Conservation (phyloP, 2,888 invertebrate genomes). For the Limenitis camilla region DNA sequence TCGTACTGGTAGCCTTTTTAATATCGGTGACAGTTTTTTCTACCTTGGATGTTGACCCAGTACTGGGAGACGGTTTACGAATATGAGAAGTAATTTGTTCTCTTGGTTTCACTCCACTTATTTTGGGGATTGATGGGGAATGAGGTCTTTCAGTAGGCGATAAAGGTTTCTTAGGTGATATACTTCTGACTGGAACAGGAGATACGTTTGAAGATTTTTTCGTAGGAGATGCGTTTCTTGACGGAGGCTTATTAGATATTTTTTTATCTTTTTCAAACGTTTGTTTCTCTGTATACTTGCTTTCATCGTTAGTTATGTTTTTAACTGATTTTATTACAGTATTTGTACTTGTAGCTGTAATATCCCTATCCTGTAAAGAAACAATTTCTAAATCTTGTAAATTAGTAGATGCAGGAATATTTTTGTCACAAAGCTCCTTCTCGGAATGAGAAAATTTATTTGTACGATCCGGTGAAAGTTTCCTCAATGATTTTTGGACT, state of each 20-base stretch:
- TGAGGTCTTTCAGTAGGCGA: slow-evolving; percentile 46
- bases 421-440: slow-evolving; percentile 34
- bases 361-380: slow-evolving; percentile 23
- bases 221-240: slow-evolving; percentile 51
- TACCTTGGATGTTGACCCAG: slow-evolving; percentile 39
- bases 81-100: slow-evolving; percentile 42
- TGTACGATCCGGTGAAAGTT: slow-evolving; percentile 55
- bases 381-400: slow-evolving; percentile 42
- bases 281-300: slow-evolving; percentile 23
- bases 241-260: slow-evolving; percentile 38
- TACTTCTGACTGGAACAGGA: slow-evolving; percentile 45
- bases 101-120: slow-evolving; percentile 46
- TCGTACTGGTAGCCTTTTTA: slow-evolving; percentile 39
- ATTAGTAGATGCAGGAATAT: slow-evolving; percentile 44
- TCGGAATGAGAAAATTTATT: slow-evolving; percentile 36
- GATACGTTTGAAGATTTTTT: slow-evolving; percentile 43
- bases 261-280: slow-evolving; percentile 36
- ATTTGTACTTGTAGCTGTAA: slow-evolving; percentile 16
- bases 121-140: slow-evolving; percentile 52
- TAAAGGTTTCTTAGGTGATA: slow-evolving; percentile 54
- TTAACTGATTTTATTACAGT: slow-evolving; percentile 18
- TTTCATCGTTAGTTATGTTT: slow-evolving; percentile 24
- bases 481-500: slow-evolving; percentile 56
- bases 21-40: slow-evolving; percentile 45
- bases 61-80: slow-evolving; percentile 42